These are phyloP conservation scores for Sarotherodon lohbergeri DNA, from an alignment of 2,113 vertebrate genomes.

Conservation along the genomic window DNA sequence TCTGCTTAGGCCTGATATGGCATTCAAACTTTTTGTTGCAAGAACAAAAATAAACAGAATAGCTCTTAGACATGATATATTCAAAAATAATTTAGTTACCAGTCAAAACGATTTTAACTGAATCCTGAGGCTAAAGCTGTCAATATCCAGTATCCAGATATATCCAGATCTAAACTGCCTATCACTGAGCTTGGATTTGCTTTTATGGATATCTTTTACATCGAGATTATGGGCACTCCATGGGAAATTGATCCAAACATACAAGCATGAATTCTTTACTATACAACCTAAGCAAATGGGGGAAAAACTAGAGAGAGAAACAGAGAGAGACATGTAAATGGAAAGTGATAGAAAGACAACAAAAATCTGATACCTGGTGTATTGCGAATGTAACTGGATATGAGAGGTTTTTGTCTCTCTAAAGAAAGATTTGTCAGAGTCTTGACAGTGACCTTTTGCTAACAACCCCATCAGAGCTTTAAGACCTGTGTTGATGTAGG, in stretches of 20 bases:
- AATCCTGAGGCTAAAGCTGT: neutral
- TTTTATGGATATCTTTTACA: slow-evolving; percentile 5
- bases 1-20: too few species aligned
- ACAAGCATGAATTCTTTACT: neutral
- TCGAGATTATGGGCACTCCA: neutral
- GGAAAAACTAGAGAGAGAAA: neutral
- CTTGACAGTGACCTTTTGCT: slow-evolving; percentile 62
- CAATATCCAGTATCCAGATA: neutral
- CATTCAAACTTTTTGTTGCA: neutral
- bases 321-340: neutral
- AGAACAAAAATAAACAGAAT: neutral
- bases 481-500: slow-evolving; percentile 20
- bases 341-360: neutral
- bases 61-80: neutral
- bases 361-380: slow-evolving; percentile 4
- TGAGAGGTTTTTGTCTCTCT: slow-evolving; percentile 21
- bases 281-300: neutral
- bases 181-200: neutral
- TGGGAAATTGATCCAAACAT: slow-evolving; percentile 10
- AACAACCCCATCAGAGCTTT: slow-evolving; percentile 59
- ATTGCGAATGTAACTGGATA: slow-evolving; percentile 24
- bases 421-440: slow-evolving; percentile 56
- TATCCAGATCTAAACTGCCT: neutral
- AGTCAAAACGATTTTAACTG: neutral
- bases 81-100: neutral